phyloP scores from a whole-genome alignment of 2,797 vertebrate species.

The Melanitta fusca region DNA sequence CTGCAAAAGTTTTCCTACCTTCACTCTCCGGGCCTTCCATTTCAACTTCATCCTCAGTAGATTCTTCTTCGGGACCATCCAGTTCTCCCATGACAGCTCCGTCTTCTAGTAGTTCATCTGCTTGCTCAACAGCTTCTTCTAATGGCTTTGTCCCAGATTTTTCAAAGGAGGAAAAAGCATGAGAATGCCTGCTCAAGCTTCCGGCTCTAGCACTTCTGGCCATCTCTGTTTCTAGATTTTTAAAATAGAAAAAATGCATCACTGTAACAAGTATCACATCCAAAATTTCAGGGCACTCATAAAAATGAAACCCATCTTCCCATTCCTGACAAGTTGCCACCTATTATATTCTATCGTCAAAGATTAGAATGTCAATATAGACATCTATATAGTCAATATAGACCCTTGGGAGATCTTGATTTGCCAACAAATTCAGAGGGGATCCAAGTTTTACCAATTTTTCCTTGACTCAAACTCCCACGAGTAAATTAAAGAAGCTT shows the following conservation, averaged over 20 bases:
- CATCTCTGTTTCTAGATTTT: neutral
- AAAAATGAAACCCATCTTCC: neutral
- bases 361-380: neutral
- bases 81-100: neutral
- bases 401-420: neutral
- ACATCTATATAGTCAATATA: too few species aligned
- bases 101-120: neutral
- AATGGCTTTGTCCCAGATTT: neutral
- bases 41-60: conserved; percentile 16
- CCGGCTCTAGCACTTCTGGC: neutral
- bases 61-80: neutral
- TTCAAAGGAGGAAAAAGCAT: neutral
- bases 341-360: neutral
- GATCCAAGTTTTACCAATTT: neutral
- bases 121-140: neutral
- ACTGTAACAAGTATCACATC: neutral
- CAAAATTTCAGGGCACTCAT: neutral
- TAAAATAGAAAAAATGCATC: neutral
- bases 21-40: neutral
- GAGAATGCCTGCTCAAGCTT: neutral
- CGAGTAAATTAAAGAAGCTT: neutral
- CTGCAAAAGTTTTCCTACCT: conserved; percentile 15
- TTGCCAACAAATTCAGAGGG: neutral
- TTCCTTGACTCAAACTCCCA: neutral
- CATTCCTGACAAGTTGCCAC: neutral